A percentile compares a stretch with the other conserved stretches of the same genome.
Evolutionary conservation across 30 jellyfish, hydroid and myxozoan genomes (phyloP).

Genomic region (Morbakka virulenta): DNA sequence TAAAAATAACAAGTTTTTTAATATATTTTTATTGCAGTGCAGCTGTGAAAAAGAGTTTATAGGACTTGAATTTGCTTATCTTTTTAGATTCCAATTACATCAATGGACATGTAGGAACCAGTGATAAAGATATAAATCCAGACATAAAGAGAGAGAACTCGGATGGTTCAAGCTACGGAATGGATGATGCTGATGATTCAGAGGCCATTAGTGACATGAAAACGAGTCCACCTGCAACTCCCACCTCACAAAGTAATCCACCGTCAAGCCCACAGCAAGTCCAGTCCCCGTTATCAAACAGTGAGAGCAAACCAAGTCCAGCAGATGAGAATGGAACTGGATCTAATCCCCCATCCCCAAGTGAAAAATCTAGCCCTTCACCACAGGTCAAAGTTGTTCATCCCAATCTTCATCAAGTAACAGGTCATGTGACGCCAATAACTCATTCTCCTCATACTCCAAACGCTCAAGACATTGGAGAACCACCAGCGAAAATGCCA

Average conservation of each 20-base stretch:
- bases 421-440: neutral
- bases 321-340: neutral
- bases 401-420: neutral
- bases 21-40: too few relatives aligned
- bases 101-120: neutral
- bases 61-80: neutral
- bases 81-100: neutral
- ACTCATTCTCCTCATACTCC: neutral
- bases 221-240: neutral
- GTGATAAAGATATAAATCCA: neutral
- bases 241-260: neutral
- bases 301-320: neutral
- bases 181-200: neutral
- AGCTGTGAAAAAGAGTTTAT: too few relatives aligned
- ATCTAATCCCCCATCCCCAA: neutral
- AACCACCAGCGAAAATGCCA: constrained; percentile 89
- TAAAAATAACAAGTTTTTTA: too few relatives aligned
- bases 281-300: neutral
- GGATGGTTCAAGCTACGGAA: neutral
- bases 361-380: neutral
- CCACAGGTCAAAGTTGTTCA: neutral
- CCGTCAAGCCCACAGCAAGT: neutral
- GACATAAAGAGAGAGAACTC: neutral
- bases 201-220: neutral
- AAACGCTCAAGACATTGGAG: neutral